A percentile compares a stretch with the other conserved stretches of the same genome.
phyloP scores from a whole-genome alignment of 2,797 vertebrate genomes.

The Sebastes flavidus region DNA sequence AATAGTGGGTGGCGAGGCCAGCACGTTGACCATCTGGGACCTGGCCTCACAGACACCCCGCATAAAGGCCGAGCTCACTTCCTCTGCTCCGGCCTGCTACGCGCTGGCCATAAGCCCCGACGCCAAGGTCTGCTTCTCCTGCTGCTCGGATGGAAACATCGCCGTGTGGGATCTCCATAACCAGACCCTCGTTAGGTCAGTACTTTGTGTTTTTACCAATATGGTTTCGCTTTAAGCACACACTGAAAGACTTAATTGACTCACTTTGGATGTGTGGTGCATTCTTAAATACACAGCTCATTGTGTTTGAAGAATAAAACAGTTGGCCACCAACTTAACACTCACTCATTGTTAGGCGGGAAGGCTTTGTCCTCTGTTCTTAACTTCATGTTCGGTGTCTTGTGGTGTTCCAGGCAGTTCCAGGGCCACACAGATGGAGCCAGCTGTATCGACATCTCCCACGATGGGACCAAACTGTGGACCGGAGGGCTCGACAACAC shows the following conservation, averaged over 20 bases:
- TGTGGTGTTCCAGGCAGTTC: constrained; percentile 87
- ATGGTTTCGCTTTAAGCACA: background rate
- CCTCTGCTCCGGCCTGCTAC: constrained; percentile 94
- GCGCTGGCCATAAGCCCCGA: constrained; percentile 96
- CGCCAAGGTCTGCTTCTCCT: constrained; percentile 98
- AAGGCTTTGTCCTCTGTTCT: background rate
- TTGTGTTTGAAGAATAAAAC: background rate
- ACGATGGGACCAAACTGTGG: constrained; percentile 97
- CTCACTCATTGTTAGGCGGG: background rate
- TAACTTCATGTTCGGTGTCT: background rate
- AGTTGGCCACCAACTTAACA: background rate
- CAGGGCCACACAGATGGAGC: constrained; percentile 97
- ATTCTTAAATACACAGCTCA: background rate
- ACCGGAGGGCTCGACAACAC: constrained; percentile 98
- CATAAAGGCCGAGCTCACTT: constrained; percentile 96
- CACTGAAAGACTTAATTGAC: background rate
- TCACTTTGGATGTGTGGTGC: background rate
- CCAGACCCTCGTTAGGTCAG: constrained; percentile 95
- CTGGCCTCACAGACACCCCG: constrained; percentile 94
- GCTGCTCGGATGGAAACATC: constrained; percentile 97
- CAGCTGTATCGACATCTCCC: constrained; percentile 98
- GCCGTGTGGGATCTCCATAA: constrained; percentile 97
- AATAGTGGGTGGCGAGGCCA: constrained; percentile 95
- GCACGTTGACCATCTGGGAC: constrained; percentile 97
- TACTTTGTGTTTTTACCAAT: background rate